A percentile compares a stretch with the other conserved stretches of the same genome.
Conservation (phyloP, 2,113 vertebrate species). For the Oreochromis niloticus region DNA sequence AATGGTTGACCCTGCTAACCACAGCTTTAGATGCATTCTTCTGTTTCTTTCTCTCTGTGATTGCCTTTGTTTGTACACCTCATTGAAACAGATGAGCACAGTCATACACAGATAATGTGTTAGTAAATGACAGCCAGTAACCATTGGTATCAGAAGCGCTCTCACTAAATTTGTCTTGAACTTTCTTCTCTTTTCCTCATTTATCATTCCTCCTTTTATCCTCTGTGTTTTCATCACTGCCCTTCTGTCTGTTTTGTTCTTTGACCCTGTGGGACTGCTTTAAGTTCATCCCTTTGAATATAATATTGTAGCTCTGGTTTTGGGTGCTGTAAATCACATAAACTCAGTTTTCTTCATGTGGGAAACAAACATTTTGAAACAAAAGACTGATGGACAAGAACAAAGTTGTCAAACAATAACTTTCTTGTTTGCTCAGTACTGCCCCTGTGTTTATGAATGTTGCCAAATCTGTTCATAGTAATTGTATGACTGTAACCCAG, state of each 20-base stretch:
- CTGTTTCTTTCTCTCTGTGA: background rate
- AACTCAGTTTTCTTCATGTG: background rate
- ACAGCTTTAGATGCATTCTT: background rate
- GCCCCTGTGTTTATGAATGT: background rate
- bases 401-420: background rate
- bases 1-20: background rate
- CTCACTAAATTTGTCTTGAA: background rate
- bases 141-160: background rate
- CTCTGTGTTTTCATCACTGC: background rate
- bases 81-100: background rate
- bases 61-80: background rate
- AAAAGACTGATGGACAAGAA: background rate
- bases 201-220: background rate
- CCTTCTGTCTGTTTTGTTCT: background rate
- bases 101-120: background rate
- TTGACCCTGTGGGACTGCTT: background rate
- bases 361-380: background rate
- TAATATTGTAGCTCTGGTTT: constrained; percentile 1
- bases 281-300: background rate
- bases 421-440: background rate
- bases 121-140: background rate
- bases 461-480: constrained; percentile 2
- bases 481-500: background rate
- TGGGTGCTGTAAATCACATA: background rate
- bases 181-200: background rate